Conservation (phyloP, 2,797 vertebrate species). For the Odontamblyopus lacepedii region DNA sequence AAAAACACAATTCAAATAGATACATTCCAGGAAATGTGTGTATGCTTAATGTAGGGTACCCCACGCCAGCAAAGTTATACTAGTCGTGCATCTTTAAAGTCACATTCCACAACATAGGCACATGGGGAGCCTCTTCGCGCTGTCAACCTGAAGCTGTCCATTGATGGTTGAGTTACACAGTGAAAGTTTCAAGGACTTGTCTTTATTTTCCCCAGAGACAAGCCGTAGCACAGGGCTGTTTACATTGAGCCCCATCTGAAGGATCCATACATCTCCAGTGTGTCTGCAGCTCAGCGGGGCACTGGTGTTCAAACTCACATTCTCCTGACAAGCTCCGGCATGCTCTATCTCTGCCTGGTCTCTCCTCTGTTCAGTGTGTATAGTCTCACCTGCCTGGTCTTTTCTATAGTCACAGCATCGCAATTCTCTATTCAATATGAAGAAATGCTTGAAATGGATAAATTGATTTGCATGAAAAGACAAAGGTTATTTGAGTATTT, state of each 20-base stretch:
- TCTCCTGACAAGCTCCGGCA: constrained; percentile 64
- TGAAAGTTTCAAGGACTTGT: constrained; percentile 29
- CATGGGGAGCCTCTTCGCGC: constrained; percentile 20
- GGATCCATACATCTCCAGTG: constrained; percentile 51
- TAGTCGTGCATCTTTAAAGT: background rate
- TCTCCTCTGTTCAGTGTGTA: constrained; percentile 24
- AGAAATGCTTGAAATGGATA: background rate
- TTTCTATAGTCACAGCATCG: background rate
- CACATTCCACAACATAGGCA: constrained; percentile 10
- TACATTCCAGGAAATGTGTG: too few relatives aligned
- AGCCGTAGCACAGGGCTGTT: constrained; percentile 60
- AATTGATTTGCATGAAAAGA: background rate
- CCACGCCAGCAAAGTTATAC: background rate
- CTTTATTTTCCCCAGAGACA: constrained; percentile 40
- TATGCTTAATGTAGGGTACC: too few relatives aligned
- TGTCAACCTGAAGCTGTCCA: constrained; percentile 30
- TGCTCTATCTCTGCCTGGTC: constrained; percentile 47
- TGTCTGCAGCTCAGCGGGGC: constrained; percentile 4
- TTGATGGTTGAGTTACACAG: constrained; percentile 40
- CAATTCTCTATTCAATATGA: background rate
- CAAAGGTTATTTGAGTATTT: background rate
- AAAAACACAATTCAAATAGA: too few relatives aligned
- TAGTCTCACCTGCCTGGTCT: constrained; percentile 15
- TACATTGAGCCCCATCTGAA: constrained; percentile 40
- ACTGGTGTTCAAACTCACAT: constrained; percentile 36